phyloP scores from a whole-genome alignment of 2,888 invertebrate genomes.

The Rhaphigaster nebulosa region DNA sequence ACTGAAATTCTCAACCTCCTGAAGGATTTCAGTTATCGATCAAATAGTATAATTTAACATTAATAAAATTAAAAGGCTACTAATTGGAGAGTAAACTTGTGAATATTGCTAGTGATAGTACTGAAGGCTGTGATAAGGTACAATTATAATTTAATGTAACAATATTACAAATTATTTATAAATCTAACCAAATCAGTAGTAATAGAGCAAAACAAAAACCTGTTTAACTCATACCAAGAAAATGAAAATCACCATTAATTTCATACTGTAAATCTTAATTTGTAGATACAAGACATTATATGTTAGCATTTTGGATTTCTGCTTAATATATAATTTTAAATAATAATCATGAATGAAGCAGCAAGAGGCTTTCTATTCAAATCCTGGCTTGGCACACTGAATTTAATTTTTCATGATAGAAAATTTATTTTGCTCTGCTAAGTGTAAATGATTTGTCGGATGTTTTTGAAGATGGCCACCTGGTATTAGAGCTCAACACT shows the following conservation, averaged over 20 bases:
- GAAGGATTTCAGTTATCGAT: neutral
- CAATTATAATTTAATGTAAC: neutral
- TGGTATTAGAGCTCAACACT: neutral
- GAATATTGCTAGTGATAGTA: neutral
- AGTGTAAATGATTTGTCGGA: neutral
- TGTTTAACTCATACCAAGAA: neutral
- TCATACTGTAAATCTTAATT: neutral
- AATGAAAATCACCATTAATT: neutral
- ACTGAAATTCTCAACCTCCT: slow-evolving; percentile 36
- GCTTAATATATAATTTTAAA: neutral
- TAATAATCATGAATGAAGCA: neutral
- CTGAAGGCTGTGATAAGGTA: slow-evolving; percentile 33
- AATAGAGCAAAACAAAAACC: neutral
- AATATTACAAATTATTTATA: neutral
- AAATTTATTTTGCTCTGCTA: neutral
- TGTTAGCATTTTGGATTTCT: neutral
- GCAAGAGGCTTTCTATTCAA: neutral
- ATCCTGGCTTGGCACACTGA: neutral
- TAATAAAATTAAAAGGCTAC: neutral
- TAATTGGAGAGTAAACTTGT: neutral
- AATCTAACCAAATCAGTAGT: neutral
- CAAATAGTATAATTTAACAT: slow-evolving; percentile 10
- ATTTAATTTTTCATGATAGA: neutral
- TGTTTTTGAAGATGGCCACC: neutral
- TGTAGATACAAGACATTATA: neutral